These are phyloP conservation scores for Gasteruption jaculator DNA, from an alignment of 2,888 invertebrate species.

Conservation along the genomic window DNA sequence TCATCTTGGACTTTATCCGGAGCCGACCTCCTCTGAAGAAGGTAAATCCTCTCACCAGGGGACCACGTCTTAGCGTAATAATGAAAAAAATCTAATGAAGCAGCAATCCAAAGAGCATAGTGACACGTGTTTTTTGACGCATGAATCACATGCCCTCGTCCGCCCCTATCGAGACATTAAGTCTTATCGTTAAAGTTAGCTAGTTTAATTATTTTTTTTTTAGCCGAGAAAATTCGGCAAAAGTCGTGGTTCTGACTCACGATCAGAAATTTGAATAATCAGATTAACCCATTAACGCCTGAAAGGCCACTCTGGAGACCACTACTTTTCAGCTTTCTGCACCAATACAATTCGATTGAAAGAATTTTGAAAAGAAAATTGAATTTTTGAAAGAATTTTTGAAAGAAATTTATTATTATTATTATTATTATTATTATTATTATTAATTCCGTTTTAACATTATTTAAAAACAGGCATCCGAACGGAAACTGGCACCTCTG, in stretches of 20 bases:
- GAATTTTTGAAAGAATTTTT: background rate
- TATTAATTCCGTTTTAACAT: background rate
- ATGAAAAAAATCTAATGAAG: too few relatives aligned
- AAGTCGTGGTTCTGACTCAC: too few relatives aligned
- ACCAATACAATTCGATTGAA: background rate
- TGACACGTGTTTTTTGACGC: too few relatives aligned
- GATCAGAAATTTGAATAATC: too few relatives aligned
- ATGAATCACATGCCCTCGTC: too few relatives aligned
- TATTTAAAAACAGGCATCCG: slow-evolving; percentile 63
- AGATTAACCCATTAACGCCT: too few relatives aligned
- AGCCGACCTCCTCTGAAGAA: slow-evolving; percentile 91
- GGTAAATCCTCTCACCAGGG: slow-evolving; percentile 60
- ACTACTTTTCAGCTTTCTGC: background rate
- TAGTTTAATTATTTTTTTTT: too few relatives aligned
- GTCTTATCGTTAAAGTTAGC: too few relatives aligned
- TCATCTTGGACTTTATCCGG: slow-evolving; percentile 94
- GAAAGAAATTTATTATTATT: background rate
- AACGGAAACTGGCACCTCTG: slow-evolving; percentile 76
- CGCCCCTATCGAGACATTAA: too few relatives aligned
- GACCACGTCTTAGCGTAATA: background rate
- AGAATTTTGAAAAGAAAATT: background rate
- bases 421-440: background rate
- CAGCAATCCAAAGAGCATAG: too few relatives aligned
- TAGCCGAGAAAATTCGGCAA: too few relatives aligned
- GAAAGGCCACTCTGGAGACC: too few relatives aligned